Conservation (phyloP, 2,113 vertebrate species). For the Plestiodon gilberti region DNA sequence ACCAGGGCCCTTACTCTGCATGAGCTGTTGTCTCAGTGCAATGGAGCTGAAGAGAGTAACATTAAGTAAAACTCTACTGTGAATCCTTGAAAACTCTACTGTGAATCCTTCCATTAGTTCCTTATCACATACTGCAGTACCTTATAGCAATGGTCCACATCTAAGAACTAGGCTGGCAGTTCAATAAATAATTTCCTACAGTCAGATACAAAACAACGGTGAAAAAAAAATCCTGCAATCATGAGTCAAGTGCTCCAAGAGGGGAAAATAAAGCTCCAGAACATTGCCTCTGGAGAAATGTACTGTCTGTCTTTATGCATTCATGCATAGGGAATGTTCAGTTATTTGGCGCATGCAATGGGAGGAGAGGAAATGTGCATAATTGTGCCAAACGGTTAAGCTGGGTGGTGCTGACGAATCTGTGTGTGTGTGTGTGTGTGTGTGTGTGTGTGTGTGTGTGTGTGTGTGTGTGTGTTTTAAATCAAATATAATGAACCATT, state of each 20-base stretch:
- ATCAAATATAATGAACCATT: neutral
- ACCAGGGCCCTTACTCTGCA: too few relatives aligned
- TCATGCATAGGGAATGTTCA: neutral
- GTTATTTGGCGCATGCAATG: neutral
- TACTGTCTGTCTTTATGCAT: neutral
- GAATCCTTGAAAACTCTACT: too few relatives aligned
- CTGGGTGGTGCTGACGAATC: neutral
- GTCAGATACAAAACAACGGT: neutral
- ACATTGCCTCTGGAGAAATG: neutral
- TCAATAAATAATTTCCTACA: slow-evolving; percentile 1
- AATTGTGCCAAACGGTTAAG: slow-evolving; percentile 21
- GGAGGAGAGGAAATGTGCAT: neutral
- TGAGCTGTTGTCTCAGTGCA: neutral
- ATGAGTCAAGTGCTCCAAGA: neutral
- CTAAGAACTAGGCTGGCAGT: neutral
- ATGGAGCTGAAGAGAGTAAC: neutral
- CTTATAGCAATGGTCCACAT: neutral
- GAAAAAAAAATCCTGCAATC: neutral
- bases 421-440: neutral
- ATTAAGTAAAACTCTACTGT: neutral
- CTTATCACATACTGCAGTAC: neutral
- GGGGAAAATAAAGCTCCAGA: neutral
- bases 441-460: neutral
- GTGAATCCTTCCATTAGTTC: neutral
- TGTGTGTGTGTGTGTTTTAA: neutral